Base-by-base conservation (phyloP, 2,113 vertebrate species). In the Gasterosteus nipponicus region DNA sequence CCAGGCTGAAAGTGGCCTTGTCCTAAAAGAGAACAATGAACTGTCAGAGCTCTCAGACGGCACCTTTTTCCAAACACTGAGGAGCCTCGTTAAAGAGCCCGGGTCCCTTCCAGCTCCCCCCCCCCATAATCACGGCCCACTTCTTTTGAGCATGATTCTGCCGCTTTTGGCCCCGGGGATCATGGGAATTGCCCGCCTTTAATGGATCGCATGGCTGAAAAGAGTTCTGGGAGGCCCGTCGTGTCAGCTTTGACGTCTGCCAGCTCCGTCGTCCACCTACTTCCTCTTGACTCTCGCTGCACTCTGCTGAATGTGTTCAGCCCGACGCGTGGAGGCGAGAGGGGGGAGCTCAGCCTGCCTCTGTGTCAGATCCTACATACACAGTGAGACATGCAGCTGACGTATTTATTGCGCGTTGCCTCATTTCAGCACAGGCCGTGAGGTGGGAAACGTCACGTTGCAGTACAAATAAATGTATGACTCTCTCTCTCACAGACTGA, bases 31-130 rank as follows among this genome's bases (percentile, higher is more conserved):
- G 72, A 76, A 87, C 88, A 91, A 90, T 88, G 86, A 73, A 26
- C 66, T 66, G 75, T 56, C 82, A 72, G 69, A 80, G 72, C 59
- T 68, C 77, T 80, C 81, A 86, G 57, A 71, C 77, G 56, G 75
- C 80, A 84, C 78, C 80, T 83, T 84, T 71, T 78, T 69, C 41
- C 53, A 29, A 26, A 88, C 80, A 83, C 83, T 90, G 87, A 85
- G 85, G 80, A 80, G 64, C 70, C 86, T 89, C 86, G 89, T 90
- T 90, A 87, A 86, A 87, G 87, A 80, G 33, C 71, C 68, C 42
- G 39, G 54, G 42, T 75, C 64, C 58, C 22, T 26, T 26, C 22
- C 22, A 26, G 22, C 22, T 26, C 22, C 22, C 22, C 22, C 22
- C 22, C 22, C 22, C 78, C 65, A 73, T 73, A 75, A 77, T 89